A percentile compares a stretch with the other conserved stretches of the same genome.
phyloP scores from a whole-genome alignment of 2,797 vertebrate species.

The Muraenolepis orangiensis region DNA sequence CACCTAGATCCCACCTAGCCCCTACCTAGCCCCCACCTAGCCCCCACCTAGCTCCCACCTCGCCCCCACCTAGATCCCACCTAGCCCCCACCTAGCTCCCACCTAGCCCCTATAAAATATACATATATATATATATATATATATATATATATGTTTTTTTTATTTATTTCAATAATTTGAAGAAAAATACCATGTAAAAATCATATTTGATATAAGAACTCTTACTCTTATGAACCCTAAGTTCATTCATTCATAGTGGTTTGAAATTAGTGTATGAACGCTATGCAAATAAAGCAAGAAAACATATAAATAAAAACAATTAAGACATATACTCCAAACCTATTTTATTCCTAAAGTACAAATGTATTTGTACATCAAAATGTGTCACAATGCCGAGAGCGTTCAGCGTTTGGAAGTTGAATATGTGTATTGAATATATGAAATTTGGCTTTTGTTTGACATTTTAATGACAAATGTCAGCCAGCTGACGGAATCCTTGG shows the following conservation, averaged over 20 bases:
- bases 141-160: neutral
- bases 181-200: neutral
- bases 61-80: no score
- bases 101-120: no score
- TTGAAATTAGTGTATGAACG: neutral
- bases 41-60: no score
- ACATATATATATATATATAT: no score
- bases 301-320: neutral
- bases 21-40: no score
- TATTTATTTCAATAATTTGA: no score
- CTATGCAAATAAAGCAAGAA: neutral
- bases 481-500: conserved; percentile 8
- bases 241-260: neutral
- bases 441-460: conserved; percentile 6
- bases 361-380: neutral
- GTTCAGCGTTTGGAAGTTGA: no score
- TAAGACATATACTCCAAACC: neutral
- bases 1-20: conserved; percentile 14
- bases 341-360: neutral
- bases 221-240: no score
- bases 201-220: neutral
- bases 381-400: neutral
- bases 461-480: neutral
- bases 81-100: conserved; percentile 9
- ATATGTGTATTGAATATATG: no score